Evolutionary conservation across 2,113 vertebrate species (phyloP).

Genomic region (Myocastor coypus): DNA sequence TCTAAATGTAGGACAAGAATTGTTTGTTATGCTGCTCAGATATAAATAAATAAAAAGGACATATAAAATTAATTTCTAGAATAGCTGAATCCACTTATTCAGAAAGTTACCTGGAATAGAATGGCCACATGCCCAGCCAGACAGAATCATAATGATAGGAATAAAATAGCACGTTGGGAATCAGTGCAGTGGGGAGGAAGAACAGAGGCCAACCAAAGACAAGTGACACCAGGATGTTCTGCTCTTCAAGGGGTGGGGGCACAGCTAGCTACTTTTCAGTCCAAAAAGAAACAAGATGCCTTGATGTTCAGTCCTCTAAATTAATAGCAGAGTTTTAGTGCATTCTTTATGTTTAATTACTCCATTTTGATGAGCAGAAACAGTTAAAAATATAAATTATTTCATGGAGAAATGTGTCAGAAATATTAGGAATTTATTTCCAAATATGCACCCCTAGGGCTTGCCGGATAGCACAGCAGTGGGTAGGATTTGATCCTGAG

Average conservation of each 20-base stretch:
- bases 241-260: not conserved
- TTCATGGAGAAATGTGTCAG: not conserved
- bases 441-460: not conserved
- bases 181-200: no score
- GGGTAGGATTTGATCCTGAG: no score
- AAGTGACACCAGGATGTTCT: rapidly evolving
- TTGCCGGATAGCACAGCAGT: no score
- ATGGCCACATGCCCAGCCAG: not conserved
- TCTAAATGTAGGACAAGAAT: not conserved
- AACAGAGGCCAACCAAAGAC: not conserved
- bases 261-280: not conserved
- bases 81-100: not conserved
- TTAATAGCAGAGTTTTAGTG: not conserved
- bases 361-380: not conserved
- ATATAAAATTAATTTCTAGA: not conserved
- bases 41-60: not conserved
- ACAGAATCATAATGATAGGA: no score
- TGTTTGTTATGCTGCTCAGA: no score
- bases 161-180: not conserved
- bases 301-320: not conserved
- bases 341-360: not conserved
- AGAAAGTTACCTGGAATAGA: not conserved
- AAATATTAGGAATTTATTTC: not conserved
- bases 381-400: not conserved
- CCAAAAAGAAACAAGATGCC: not conserved